These are phyloP conservation scores for Parotocinclus haroldoi DNA, from an alignment of 2,797 vertebrate genomes.

Conservation along the genomic window DNA sequence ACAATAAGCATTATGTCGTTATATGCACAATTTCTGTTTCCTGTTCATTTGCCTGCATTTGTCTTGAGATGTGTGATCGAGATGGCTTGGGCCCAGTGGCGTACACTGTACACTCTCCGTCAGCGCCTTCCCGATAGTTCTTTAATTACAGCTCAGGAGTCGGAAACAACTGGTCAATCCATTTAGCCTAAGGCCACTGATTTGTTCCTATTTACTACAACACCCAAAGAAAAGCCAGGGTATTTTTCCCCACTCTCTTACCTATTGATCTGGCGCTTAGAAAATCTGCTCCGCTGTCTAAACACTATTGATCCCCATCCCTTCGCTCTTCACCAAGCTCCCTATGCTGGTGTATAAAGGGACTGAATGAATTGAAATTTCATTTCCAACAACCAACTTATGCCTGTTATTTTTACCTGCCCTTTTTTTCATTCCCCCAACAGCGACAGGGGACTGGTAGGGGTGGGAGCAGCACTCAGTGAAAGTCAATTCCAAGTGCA, in stretches of 20 bases:
- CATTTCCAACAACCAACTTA: slow-evolving; percentile 91
- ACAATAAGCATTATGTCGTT: too few relatives aligned
- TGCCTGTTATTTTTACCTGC: slow-evolving; percentile 52
- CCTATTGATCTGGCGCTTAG: slow-evolving; percentile 90
- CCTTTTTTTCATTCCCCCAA: slow-evolving; percentile 51
- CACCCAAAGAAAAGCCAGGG: slow-evolving; percentile 79
- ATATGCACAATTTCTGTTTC: too few relatives aligned
- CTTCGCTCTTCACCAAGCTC: slow-evolving; percentile 76
- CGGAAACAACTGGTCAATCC: slow-evolving; percentile 85
- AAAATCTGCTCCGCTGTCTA: slow-evolving; percentile 91
- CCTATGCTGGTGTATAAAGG: slow-evolving; percentile 84
- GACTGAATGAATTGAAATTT: slow-evolving; percentile 93
- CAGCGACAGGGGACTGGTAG: slow-evolving; percentile 67
- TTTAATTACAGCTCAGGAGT: slow-evolving; percentile 81
- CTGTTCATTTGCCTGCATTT: not conserved
- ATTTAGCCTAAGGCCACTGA: slow-evolving; percentile 90
- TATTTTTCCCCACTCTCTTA: slow-evolving; percentile 79
- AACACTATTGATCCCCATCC: slow-evolving; percentile 86
- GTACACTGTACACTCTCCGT: slow-evolving; percentile 50
- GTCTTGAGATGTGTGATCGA: slow-evolving; percentile 2
- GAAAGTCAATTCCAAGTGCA: slow-evolving; percentile 65
- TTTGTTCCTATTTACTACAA: slow-evolving; percentile 85
- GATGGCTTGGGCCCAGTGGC: slow-evolving; percentile 10
- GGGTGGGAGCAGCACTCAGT: slow-evolving; percentile 60
- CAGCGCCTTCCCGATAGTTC: slow-evolving; percentile 73